Base-by-base conservation (phyloP, 1,140 invertebrate genomes). In the Chrysoperla carnea region DNA sequence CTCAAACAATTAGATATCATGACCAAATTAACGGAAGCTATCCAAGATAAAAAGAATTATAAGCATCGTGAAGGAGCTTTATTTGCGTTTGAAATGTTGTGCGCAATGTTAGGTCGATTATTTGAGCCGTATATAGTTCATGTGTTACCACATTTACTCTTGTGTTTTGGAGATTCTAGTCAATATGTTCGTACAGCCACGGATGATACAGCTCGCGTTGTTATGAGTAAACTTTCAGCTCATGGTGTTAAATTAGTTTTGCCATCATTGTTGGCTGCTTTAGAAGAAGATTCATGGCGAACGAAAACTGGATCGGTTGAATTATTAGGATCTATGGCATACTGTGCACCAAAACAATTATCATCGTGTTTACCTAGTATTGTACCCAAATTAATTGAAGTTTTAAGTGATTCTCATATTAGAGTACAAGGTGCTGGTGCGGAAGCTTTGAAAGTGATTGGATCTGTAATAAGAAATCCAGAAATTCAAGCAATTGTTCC, bases 61-160 rank as follows among this genome's bases (percentile, higher is more conserved):
- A 78, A 83, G 51, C 82, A 87, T 47, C 64, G 92, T 51, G 93
- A 98, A 76, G 92, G 93, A 43, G 91, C 93, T 2, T 61, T 99
- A 14, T 92, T 99, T 68, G 93, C 91, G 1, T 91, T 98, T 68
- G 94, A 98, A 67, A 92, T 96, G 78, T 66, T 99, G 11, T 98
- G 90, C 61, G 81, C 79, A 46, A 91, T 93, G 72, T 68, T 98
- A 49, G 93, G 93, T 0, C 78, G 92, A 44, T 65, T 98, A 31
- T 99, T 99, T 67, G 96, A 99, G 61, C 95, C 95, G 0, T 99
- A 99, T 62, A 91, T 99, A 46, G 89, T 99, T 29, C 88, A 97
- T 59, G 87, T 98, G 31, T 63, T 99, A 41, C 93, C 93, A 2
- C 84, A 96, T 67, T 68, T 99, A 48, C 66, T 99, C 27, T 70